phyloP scores from a whole-genome alignment of 2,113 vertebrate genomes.

The Xenopus laevis region DNA sequence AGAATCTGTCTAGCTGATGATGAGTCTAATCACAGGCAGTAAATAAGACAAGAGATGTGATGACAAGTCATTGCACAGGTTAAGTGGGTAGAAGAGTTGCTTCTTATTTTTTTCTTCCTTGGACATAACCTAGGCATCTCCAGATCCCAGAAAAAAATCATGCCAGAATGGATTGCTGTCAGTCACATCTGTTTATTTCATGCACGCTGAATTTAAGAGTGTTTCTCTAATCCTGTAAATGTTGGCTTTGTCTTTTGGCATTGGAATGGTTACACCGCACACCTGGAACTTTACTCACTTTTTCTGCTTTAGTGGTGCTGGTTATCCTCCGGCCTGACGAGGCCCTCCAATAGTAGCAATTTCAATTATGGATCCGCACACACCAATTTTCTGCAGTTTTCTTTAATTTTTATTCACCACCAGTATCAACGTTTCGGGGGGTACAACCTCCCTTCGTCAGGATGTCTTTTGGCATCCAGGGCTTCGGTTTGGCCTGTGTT shows the following conservation, averaged over 20 bases:
- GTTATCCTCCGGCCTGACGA: too few species aligned
- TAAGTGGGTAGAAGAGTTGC: background rate
- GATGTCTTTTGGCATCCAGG: conserved; percentile 7
- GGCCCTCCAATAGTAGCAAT: too few species aligned
- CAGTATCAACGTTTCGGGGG: too few species aligned
- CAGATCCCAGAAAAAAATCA: background rate
- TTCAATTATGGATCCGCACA: too few species aligned
- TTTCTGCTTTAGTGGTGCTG: too few species aligned
- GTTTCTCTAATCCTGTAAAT: conserved; percentile 31
- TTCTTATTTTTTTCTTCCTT: background rate
- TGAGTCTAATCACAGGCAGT: conserved; percentile 1
- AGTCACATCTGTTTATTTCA: conserved; percentile 16
- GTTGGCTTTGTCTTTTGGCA: conserved; percentile 22
- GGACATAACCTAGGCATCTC: conserved; percentile 1
- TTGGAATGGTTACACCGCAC: too few species aligned
- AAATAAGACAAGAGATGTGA: conserved; percentile 1
- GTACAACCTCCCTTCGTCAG: too few species aligned
- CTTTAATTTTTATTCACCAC: too few species aligned
- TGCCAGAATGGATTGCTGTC: conserved; percentile 18
- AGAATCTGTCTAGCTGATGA: conserved; percentile 2
- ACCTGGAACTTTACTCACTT: too few species aligned
- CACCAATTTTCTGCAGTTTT: too few species aligned
- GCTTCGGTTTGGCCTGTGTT: conserved; percentile 23
- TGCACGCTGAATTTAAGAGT: conserved; percentile 11
- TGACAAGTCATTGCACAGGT: conserved; percentile 5